Base-by-base conservation (phyloP, 2,113 vertebrate genomes). In the Lutjanus erythropterus region DNA sequence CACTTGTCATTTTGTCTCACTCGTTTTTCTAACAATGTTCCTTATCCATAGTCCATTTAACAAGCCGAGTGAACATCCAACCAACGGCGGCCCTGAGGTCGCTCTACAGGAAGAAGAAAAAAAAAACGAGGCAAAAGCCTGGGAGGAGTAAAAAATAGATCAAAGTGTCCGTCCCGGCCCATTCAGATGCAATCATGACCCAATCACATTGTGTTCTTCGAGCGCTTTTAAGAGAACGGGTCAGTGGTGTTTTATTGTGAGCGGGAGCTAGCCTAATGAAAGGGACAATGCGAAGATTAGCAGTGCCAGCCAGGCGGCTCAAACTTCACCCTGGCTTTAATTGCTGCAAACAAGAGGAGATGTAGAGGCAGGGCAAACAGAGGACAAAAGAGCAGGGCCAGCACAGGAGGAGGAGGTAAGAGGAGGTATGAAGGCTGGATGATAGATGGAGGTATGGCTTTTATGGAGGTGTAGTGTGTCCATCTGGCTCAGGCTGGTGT, bases 271-370 rank as follows among this genome's bases (percentile, higher is more conserved):
- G 92, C 89, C 93, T 95, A 95, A 96, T 96, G 95, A 96, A 96
- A 96, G 94, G 93, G 91, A 96, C 95, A 97, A 96, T 95, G 88
- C 66, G 81, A 93, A 96, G 94, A 95, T 96, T 95, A 95, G 96
- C 93, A 95, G 95, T 96, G 94, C 93, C 95, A 95, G 94, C 94
- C 95, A 95, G 93, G 92, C 84, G 92, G 94, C 94, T 95, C 94
- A 95, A 96, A 95, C 75, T 93, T 94, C 94, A 94, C 94, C 95
- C 94, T 93, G 33, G 52, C 91, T 95, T 96, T 97, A 96, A 97
- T 95, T 96, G 95, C 93, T 87, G 73, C 60, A 83, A 95, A 96
- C 94, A 96, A 97, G 96, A 87, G 72, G 79, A 89, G 90, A 94
- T 87, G 90, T 93, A 92, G 94, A 95, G 79, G 90, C 94, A 92